phyloP scores from a whole-genome alignment of 2,888 invertebrate genomes.

The Electrophaes corylata region DNA sequence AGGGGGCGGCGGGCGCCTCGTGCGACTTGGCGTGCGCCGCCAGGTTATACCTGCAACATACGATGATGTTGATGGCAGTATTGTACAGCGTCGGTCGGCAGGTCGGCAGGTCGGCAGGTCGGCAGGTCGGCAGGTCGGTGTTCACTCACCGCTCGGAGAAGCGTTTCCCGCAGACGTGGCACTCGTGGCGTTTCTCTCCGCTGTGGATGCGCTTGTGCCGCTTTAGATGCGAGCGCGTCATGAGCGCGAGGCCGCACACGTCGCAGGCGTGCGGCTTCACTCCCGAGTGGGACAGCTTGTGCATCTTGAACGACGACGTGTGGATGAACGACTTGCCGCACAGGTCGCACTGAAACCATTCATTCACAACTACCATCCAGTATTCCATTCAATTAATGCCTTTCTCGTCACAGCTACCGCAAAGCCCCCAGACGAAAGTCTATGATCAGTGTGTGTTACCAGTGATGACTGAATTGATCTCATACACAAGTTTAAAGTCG shows the following conservation, averaged over 20 bases:
- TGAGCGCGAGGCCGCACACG: constrained; percentile 85
- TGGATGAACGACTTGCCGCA: constrained; percentile 87
- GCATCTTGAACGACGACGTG: constrained; percentile 89
- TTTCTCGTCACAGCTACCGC: too few species aligned
- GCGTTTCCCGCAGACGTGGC: constrained; percentile 82
- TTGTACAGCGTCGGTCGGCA: too few species aligned
- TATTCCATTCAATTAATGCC: too few species aligned
- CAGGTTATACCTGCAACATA: constrained; percentile 63
- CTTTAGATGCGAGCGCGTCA: constrained; percentile 87
- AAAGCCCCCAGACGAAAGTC: too few species aligned
- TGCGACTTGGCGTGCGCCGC: constrained; percentile 75
- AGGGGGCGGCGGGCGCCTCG: constrained; percentile 46
- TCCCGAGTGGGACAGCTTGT: constrained; percentile 86
- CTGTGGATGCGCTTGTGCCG: constrained; percentile 87
- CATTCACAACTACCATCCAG: too few species aligned
- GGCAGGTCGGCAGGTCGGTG: background rate
- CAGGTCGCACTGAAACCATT: constrained; percentile 83
- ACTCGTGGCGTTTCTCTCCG: constrained; percentile 85
- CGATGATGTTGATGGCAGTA: background rate
- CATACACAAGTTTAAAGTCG: too few species aligned
- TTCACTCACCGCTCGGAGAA: constrained; percentile 82
- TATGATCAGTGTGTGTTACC: too few species aligned
- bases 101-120: background rate
- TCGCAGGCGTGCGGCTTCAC: constrained; percentile 85
- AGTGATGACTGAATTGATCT: too few species aligned